A percentile compares a stretch with the other conserved stretches of the same genome.
Evolutionary conservation across 1,140 invertebrate species (phyloP).

Genomic region (Oryzaephilus surinamensis): DNA sequence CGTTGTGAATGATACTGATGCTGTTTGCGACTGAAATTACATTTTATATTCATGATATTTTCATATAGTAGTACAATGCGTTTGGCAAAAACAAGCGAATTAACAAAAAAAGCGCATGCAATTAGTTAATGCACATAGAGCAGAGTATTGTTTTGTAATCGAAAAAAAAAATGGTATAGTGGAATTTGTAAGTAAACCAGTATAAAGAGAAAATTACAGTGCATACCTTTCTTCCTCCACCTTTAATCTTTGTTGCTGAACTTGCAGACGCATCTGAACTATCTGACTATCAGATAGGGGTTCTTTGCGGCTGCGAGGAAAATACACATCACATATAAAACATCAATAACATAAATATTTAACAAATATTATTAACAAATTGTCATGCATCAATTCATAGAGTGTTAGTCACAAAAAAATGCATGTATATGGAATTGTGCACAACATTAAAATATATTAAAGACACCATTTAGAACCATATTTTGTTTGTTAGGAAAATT

Average conservation of each 20-base stretch:
- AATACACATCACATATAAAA: constrained; percentile 6
- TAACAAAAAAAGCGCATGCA: constrained; percentile 4
- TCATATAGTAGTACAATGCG: no score
- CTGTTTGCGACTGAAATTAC: constrained; percentile 48
- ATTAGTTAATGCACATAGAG: constrained; percentile 1
- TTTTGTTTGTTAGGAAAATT: constrained; percentile 28
- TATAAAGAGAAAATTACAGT: constrained; percentile 8
- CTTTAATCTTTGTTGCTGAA: constrained; percentile 57
- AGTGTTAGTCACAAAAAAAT: constrained; percentile 28
- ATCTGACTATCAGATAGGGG: constrained; percentile 56
- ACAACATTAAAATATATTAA: constrained; percentile 11
- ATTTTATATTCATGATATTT: constrained; percentile 5
- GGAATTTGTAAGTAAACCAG: no score
- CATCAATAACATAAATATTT: constrained; percentile 4
- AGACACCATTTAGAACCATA: constrained; percentile 4
- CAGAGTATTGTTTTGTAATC: constrained; percentile 1
- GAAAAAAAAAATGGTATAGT: no score
- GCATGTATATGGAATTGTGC: constrained; percentile 24
- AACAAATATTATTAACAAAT: constrained; percentile 11
- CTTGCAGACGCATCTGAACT: constrained; percentile 59
- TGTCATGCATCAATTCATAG: constrained; percentile 24
- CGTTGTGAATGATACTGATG: constrained; percentile 69
- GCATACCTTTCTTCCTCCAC: constrained; percentile 60
- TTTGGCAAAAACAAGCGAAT: background rate
- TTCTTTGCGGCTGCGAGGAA: constrained; percentile 30